phyloP scores from a whole-genome alignment of 2,888 invertebrate species.

The Orchesella flavescens region DNA sequence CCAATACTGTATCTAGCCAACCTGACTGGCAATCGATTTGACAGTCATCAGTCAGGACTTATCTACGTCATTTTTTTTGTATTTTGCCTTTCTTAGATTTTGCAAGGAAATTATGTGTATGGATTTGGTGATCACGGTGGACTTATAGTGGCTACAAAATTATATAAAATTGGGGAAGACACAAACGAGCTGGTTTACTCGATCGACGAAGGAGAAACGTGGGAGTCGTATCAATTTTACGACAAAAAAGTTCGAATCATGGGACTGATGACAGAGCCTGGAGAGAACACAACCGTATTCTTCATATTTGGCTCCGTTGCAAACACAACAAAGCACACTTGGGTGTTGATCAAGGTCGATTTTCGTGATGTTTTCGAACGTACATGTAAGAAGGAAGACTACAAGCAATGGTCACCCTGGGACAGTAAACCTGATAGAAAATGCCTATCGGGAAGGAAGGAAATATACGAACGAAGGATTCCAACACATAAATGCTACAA shows the following conservation, averaged over 20 bases:
- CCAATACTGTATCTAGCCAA: no score
- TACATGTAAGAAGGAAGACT: conserved; percentile 83
- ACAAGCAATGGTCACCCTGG: conserved; percentile 82
- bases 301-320: conserved; percentile 89
- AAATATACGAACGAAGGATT: conserved; percentile 84
- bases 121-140: conserved; percentile 95
- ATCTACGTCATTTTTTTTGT: neutral
- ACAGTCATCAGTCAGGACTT: no score
- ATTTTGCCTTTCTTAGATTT: conserved; percentile 74
- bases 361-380: conserved; percentile 76
- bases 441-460: conserved; percentile 86
- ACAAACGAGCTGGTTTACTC: conserved; percentile 88
- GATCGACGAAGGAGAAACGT: conserved; percentile 88
- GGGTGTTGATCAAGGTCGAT: conserved; percentile 88
- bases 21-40: no score
- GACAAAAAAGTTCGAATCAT: conserved; percentile 85
- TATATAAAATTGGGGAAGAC: conserved; percentile 84
- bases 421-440: conserved; percentile 78
- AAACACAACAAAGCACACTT: conserved; percentile 80
- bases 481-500: conserved; percentile 87
- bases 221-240: conserved; percentile 83
- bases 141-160: conserved; percentile 87
- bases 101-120: conserved; percentile 88
- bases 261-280: conserved; percentile 74
- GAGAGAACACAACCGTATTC: conserved; percentile 93